Evolutionary conservation across 2,113 vertebrate species (phyloP), one percentile per base, ranked within the genome.

Genomic region (Empidonax traillii): DNA sequence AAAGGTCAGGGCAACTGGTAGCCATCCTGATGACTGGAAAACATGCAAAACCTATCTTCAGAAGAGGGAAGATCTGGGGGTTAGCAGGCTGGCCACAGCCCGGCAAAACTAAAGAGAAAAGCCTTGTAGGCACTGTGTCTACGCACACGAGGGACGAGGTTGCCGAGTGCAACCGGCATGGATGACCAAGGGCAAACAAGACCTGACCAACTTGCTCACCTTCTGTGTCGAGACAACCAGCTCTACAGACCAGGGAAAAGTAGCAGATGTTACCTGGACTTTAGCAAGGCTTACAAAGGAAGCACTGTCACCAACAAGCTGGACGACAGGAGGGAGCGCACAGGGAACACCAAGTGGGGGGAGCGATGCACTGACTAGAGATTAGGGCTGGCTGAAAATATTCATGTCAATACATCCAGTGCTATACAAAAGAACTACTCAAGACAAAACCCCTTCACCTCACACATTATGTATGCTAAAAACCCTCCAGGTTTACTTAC

Each of bases 401-500:
- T 6, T 35, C 8, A 3, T 27, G 20, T 14, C 20, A 58, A n/a
- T 55, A 56, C 14, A 6, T 15, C 33, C 53, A 66, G 9, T 11
- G 33, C 39, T 44, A 2, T 12, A 19, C 52, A 59, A 52, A 89
- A 56, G n/a, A 76, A 25, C 33, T 39, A 46, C 49, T 77, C 67
- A 21, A 46, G 17, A 86, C 21, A 61, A 56, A 88, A 49, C 28
- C 53, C 52, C 79, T 43, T 68, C 83, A 83, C 74, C 47, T 96
- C 66, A 86, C 1, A 0, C 23, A 49, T 85, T 62, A 66, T 6
- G 6, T 15, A 63, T 31, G 14, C 51, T 85, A 80, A 83, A 91
- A 91, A 25, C 41, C 35, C 59, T 88, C 22, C 10, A 83, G 44
- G 51, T 91, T 93, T 67, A 87, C 79, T 75, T 90, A 87, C 58